A percentile compares a stretch with the other conserved stretches of the same genome.
These are phyloP conservation scores for Eristalinus aeneus DNA, from an alignment of 2,888 invertebrate species.

Conservation along the genomic window DNA sequence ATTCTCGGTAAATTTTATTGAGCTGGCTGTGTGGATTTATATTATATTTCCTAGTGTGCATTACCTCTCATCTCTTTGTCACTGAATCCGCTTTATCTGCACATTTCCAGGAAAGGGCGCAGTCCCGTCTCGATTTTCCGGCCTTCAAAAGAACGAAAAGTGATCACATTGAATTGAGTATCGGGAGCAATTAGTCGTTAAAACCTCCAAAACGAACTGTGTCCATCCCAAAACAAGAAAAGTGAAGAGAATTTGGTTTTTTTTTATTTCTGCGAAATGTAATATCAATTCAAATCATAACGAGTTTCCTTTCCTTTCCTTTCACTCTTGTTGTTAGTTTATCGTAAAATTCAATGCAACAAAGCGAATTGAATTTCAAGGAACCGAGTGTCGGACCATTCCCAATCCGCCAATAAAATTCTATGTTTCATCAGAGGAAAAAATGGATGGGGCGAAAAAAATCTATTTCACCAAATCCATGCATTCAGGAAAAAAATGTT, in stretches of 20 bases:
- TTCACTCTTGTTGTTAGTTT: neutral
- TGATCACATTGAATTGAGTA: neutral
- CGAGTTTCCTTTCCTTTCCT: neutral
- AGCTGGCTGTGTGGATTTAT: too few relatives aligned
- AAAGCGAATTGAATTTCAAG: slow-evolving; percentile 28
- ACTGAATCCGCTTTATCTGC: too few relatives aligned
- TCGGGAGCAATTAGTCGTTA: neutral
- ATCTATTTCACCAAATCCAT: slow-evolving; percentile 60
- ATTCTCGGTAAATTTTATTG: too few relatives aligned
- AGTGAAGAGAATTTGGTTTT: neutral
- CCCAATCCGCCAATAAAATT: slow-evolving; percentile 37
- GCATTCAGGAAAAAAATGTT: neutral
- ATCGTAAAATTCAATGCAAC: neutral
- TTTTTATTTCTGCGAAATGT: neutral
- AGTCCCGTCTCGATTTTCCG: neutral
- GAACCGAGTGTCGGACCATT: neutral
- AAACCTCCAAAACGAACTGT: neutral
- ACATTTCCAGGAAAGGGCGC: neutral
- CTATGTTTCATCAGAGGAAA: slow-evolving; percentile 21
- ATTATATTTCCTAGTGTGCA: too few relatives aligned
- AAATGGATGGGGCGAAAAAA: slow-evolving; percentile 27
- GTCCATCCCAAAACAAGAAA: neutral
- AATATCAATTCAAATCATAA: neutral
- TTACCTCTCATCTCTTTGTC: too few relatives aligned
- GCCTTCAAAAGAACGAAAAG: neutral